These are phyloP conservation scores for Meteorus colon DNA, from an alignment of 2,888 invertebrate genomes.

Conservation along the genomic window DNA sequence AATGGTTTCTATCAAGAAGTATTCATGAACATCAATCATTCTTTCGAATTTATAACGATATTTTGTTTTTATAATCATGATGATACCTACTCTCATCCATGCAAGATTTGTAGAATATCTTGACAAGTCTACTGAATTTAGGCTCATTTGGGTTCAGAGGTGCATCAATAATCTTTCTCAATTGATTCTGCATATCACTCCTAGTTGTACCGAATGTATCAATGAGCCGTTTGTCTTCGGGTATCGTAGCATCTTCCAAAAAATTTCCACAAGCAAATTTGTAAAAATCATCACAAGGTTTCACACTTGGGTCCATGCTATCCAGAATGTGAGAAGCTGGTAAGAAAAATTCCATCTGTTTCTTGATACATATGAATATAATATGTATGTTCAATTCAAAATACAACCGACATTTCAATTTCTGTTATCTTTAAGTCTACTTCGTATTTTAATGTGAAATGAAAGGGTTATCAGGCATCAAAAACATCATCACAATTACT, in stretches of 20 bases:
- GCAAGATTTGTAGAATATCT: conserved; percentile 89
- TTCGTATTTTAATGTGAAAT: no score
- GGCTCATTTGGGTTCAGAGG: conserved; percentile 77
- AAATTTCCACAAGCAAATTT: conserved; percentile 76
- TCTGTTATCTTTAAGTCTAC: no score
- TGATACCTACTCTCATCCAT: conserved; percentile 87
- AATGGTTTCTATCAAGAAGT: conserved; percentile 79
- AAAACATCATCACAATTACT: no score
- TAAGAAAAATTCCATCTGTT: no score
- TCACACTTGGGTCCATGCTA: conserved; percentile 80
- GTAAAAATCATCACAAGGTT: conserved; percentile 84
- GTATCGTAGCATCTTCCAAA: conserved; percentile 80
- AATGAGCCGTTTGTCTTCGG: conserved; percentile 84
- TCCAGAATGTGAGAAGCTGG: conserved; percentile 79
- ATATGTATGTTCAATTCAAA: no score
- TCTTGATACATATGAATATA: no score
- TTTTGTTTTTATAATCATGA: neutral
- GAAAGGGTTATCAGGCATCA: no score
- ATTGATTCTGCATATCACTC: conserved; percentile 81
- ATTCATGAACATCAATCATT: no score
- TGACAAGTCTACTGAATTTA: conserved; percentile 84
- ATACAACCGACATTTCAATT: no score
- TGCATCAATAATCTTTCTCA: conserved; percentile 80
- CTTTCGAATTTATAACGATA: no score
- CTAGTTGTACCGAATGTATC: conserved; percentile 83